Evolutionary conservation across 2,797 vertebrate species (phyloP), one percentile per base, ranked within the genome.

Genomic region (Lepilemur septentrionalis): DNA sequence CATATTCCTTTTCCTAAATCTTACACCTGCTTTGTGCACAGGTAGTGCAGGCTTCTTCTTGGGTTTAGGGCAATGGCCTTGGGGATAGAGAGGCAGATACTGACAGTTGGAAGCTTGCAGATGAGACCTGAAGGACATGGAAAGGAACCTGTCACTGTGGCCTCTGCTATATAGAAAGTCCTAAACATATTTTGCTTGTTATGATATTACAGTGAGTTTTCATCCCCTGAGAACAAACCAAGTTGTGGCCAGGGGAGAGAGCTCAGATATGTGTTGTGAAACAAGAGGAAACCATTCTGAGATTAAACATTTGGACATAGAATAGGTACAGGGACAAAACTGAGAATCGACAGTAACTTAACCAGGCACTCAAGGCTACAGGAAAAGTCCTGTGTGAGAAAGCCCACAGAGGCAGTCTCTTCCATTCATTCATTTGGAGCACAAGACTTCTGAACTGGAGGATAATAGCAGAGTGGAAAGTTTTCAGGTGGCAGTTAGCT

Each of bases 401-500:
- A 43, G 28, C 3, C 43, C 50, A 32, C 4, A 10, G 5, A 23
- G 46, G 20, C 11, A 4, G 17, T n/a, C 73, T 76, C 80, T 88
- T 94, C 46, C 32, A 13, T 41, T 81, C 46, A 50, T 73, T 23
- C 65, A 4, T 73, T 72, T 61, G 75, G 75, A 81, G 52, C 46
- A 1, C 20, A 48, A 55, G 94, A 80, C 23, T 86, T 25, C 73
- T 15, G 46, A 89, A 57, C 43, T n/a, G 32, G 69, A 82, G 73
- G 63, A 82, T 38, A 80, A 69, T 7, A 70, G 67, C 48, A 59
- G 63, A 95, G 65, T 89, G 97, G 96, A 97, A 97, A 97, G 93
- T 96, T 97, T 97, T 93, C 94, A 97, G 95, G 97, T 97, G 95
- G 94, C 70, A 78, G 57, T 92, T 90, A 67, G 61, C 65, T 90